Conservation (phyloP, 2,888 invertebrate genomes). For the Polietes domitor region DNA sequence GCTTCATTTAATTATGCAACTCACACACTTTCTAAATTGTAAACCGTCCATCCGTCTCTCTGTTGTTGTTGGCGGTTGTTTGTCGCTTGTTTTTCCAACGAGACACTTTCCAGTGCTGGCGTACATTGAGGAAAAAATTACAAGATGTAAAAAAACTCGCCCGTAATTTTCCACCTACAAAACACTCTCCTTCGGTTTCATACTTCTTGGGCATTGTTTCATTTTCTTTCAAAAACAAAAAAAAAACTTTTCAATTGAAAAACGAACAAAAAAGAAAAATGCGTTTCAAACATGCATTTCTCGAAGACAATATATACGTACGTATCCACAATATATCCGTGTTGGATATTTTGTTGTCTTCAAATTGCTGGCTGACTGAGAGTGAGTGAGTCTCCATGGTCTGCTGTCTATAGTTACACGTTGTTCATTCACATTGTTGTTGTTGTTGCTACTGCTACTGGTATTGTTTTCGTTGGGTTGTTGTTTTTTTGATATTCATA, state of each 20-base stretch:
- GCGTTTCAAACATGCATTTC: slow-evolving; percentile 54
- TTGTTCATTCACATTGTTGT: background rate
- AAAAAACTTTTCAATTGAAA: slow-evolving; percentile 10
- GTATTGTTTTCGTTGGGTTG: background rate
- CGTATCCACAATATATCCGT: slow-evolving; percentile 51
- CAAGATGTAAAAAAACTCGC: slow-evolving; percentile 21
- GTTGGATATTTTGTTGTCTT: slow-evolving; percentile 15
- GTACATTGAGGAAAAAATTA: background rate
- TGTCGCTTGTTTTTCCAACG: background rate
- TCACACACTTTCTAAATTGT: slow-evolving; percentile 54
- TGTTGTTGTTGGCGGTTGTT: too few species aligned
- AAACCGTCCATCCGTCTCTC: background rate
- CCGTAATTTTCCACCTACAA: slow-evolving; percentile 52
- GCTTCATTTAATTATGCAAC: slow-evolving; percentile 54
- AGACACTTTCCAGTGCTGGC: slow-evolving; percentile 27
- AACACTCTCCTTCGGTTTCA: slow-evolving; percentile 17
- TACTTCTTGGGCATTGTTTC: slow-evolving; percentile 23
- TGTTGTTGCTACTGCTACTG: background rate
- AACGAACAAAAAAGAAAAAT: slow-evolving; percentile 33
- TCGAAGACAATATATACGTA: too few species aligned
- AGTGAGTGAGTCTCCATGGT: background rate
- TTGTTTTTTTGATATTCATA: background rate
- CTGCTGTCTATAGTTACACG: background rate
- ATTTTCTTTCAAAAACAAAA: background rate
- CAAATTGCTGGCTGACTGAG: background rate